A percentile compares a stretch with the other conserved stretches of the same genome.
These are phyloP conservation scores for Hyles lineata DNA, from an alignment of 2,888 invertebrate species.

Conservation along the genomic window DNA sequence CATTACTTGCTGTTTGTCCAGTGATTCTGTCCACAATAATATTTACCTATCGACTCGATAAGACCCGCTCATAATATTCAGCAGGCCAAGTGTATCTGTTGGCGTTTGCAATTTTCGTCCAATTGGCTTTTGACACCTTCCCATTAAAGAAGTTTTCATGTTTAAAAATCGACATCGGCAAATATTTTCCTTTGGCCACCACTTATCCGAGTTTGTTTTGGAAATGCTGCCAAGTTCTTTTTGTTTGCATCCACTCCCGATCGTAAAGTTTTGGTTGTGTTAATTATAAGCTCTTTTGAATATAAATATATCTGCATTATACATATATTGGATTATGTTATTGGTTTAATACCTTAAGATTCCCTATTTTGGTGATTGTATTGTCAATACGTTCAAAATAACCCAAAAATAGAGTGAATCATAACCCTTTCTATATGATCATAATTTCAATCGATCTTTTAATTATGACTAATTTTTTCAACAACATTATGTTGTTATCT, in stretches of 20 bases:
- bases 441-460: no score
- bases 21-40: conserved; percentile 25
- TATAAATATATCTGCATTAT: background rate
- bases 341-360: background rate
- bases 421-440: no score
- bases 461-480: no score
- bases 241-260: conserved; percentile 43
- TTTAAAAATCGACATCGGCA: conserved; percentile 41
- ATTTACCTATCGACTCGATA: conserved; percentile 22
- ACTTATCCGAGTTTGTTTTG: conserved; percentile 22
- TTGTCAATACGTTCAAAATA: no score
- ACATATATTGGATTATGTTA: background rate
- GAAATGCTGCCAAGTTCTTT: conserved; percentile 37
- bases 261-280: conserved; percentile 31
- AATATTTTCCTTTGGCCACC: conserved; percentile 21
- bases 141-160: conserved; percentile 49
- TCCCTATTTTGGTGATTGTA: no score
- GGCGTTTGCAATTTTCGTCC: conserved; percentile 67
- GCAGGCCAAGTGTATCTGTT: conserved; percentile 42
- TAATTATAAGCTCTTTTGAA: background rate
- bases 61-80: conserved; percentile 15
- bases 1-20: conserved; percentile 27
- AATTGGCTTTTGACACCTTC: conserved; percentile 69
- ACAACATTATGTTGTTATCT: no score
- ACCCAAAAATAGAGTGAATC: no score